A percentile compares a stretch with the other conserved stretches of the same genome.
Conservation (phyloP, 2,113 vertebrate genomes). For the Heliornis fulica region DNA sequence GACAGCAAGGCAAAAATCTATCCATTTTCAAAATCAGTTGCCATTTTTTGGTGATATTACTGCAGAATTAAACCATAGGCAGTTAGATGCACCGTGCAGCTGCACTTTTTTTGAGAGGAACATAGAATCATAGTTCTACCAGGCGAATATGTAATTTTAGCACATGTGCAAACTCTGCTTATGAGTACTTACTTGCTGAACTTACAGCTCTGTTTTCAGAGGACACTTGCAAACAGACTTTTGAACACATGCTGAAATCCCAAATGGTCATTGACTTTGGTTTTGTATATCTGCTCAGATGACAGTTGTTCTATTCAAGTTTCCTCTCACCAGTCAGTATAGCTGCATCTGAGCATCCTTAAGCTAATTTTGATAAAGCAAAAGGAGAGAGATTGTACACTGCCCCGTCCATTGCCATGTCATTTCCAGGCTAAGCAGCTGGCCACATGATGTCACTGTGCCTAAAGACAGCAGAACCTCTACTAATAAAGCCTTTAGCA, state of each 20-base stretch:
- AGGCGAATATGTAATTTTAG: not conserved
- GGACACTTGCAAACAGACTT: not conserved
- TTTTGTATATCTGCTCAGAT: not conserved
- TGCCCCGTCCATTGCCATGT: not conserved
- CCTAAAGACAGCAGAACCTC: not conserved
- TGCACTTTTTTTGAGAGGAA: not conserved
- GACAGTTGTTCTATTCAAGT: not conserved
- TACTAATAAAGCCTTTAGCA: not conserved
- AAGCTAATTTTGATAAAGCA: not conserved
- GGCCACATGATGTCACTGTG: constrained; percentile 37
- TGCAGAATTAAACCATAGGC: not conserved
- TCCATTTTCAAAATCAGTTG: not conserved
- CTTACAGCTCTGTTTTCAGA: not conserved
- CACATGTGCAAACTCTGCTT: not conserved
- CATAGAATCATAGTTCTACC: not conserved
- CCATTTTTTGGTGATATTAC: not conserved
- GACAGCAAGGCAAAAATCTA: not conserved
- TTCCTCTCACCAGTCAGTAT: not conserved
- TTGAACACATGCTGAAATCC: not conserved
- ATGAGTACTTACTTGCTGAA: not conserved
- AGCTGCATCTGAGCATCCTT: not conserved
- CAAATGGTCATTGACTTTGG: not conserved
- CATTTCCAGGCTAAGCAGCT: not conserved
- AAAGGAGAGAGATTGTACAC: not conserved
- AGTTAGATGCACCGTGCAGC: not conserved